These are phyloP conservation scores for Stramonita haemastoma DNA, from an alignment of 2,888 invertebrate genomes.

Conservation along the genomic window DNA sequence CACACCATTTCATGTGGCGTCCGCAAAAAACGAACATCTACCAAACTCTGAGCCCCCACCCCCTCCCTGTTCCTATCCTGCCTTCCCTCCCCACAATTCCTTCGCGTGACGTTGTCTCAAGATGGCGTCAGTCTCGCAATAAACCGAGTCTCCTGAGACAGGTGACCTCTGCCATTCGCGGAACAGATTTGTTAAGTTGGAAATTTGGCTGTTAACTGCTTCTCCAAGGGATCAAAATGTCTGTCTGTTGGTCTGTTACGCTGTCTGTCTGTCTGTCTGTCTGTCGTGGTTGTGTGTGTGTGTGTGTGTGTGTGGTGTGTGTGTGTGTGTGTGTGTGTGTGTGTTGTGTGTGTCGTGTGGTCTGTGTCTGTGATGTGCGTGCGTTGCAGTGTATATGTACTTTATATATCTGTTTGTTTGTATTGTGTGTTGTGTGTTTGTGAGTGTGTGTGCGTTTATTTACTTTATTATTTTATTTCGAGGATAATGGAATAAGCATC, in stretches of 20 bases:
- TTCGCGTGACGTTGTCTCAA: constrained; percentile 44
- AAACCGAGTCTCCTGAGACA: constrained; percentile 2
- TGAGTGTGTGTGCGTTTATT: too few species aligned
- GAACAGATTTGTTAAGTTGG: constrained; percentile 18
- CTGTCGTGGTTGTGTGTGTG: background rate
- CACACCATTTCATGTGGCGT: background rate
- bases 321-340: too few species aligned
- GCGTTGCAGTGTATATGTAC: too few species aligned
- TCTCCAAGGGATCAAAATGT: background rate
- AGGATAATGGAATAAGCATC: too few species aligned
- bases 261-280: background rate
- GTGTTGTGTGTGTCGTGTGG: background rate
- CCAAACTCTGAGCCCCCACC: background rate
- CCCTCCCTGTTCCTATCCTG: background rate
- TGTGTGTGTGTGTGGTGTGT: background rate
- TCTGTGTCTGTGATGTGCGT: too few species aligned
- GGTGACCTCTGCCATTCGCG: background rate
- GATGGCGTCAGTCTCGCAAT: constrained; percentile 26
- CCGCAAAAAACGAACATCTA: background rate
- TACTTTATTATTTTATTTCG: too few species aligned
- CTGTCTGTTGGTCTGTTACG: background rate
- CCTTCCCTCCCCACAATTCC: background rate
- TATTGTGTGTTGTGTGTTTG: too few species aligned
- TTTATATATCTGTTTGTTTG: too few species aligned
- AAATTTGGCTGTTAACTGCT: background rate